Conservation (phyloP, 2,113 vertebrate species). For the Rhinolophus ferrumequinum region DNA sequence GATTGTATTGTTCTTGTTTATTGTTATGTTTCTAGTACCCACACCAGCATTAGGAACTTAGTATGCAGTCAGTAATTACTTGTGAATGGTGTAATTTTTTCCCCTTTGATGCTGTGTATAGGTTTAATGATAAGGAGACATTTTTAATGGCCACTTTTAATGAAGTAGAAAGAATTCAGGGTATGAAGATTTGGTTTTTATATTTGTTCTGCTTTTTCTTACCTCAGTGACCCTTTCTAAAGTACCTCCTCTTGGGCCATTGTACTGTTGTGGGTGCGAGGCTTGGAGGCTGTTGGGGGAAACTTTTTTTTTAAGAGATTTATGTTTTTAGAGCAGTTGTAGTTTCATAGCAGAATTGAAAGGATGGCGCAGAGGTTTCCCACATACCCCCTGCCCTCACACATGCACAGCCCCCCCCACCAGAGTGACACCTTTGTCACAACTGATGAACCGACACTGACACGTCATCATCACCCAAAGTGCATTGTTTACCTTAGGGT, state of each 20-base stretch:
- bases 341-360: background rate
- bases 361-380: background rate
- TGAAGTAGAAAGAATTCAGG: background rate
- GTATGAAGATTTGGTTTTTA: constrained; percentile 28
- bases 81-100: constrained; percentile 21
- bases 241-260: background rate
- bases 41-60: constrained; percentile 15
- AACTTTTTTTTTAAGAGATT: background rate
- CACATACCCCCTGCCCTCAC: background rate
- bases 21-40: constrained; percentile 9
- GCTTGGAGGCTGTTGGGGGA: background rate
- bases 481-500: background rate
- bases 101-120: background rate
- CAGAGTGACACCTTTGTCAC: background rate
- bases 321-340: background rate
- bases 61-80: constrained; percentile 23
- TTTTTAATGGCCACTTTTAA: constrained; percentile 34
- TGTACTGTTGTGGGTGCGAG: background rate
- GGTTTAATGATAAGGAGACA: background rate
- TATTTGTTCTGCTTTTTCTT: constrained; percentile 21
- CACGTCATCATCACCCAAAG: background rate
- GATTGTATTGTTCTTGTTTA: constrained; percentile 39
- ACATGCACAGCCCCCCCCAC: background rate
- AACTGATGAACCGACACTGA: background rate
- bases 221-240: background rate